These are phyloP conservation scores for Dascillus cervinus DNA, from an alignment of 2,888 invertebrate genomes.

Conservation along the genomic window DNA sequence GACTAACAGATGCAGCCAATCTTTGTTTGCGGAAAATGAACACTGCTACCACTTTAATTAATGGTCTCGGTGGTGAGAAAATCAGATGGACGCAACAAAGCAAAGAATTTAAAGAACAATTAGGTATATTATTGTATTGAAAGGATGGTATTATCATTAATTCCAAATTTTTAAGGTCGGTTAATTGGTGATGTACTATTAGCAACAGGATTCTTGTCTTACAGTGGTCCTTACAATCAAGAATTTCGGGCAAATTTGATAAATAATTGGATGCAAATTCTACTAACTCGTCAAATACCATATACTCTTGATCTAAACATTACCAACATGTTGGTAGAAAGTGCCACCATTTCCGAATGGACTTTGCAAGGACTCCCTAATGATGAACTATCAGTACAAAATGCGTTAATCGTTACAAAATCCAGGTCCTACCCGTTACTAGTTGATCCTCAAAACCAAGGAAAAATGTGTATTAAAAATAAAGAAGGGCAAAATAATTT, in stretches of 20 bases:
- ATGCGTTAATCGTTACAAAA: constrained; percentile 92
- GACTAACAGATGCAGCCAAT: constrained; percentile 87
- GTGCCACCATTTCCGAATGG: constrained; percentile 88
- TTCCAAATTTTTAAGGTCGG: constrained; percentile 44
- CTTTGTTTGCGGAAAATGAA: constrained; percentile 92
- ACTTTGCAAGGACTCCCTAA: constrained; percentile 92
- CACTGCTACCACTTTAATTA: constrained; percentile 90
- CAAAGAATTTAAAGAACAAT: constrained; percentile 84
- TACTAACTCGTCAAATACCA: constrained; percentile 71
- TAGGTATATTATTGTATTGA: constrained; percentile 47
- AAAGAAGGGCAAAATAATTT: constrained; percentile 84
- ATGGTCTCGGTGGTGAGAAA: constrained; percentile 89
- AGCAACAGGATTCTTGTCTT: constrained; percentile 91
- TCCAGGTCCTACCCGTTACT: constrained; percentile 89
- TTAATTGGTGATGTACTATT: constrained; percentile 90
- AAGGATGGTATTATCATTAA: neutral
- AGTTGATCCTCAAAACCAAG: constrained; percentile 95
- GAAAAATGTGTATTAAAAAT: constrained; percentile 95
- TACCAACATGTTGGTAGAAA: constrained; percentile 87
- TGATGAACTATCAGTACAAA: constrained; percentile 93
- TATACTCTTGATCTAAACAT: constrained; percentile 81
- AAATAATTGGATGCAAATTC: constrained; percentile 81
- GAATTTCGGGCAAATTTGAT: constrained; percentile 80
- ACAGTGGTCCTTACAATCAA: constrained; percentile 96
- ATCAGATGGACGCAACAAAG: constrained; percentile 90